phyloP scores from a whole-genome alignment of 2,797 vertebrate species.

The Ambastaia sidthimunki region DNA sequence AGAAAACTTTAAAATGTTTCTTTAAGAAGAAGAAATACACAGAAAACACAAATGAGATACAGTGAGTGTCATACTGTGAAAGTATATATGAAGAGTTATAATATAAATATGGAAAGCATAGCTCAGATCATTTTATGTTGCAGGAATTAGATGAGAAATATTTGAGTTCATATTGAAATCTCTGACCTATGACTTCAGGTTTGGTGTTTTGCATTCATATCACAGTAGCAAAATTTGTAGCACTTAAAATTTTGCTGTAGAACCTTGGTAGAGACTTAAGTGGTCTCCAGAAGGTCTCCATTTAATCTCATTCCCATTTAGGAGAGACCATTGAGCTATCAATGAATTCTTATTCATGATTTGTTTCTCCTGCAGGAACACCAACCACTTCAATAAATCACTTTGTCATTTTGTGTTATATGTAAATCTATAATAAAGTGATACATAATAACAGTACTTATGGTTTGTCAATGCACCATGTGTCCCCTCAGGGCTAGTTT shows the following conservation, averaged over 20 bases:
- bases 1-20: no score
- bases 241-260: no score
- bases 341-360: background rate
- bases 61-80: no score
- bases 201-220: background rate
- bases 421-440: constrained; percentile 3
- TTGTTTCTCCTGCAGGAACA: background rate
- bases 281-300: background rate
- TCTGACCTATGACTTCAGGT: background rate
- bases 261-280: background rate
- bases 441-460: background rate
- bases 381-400: background rate
- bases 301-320: background rate
- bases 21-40: background rate
- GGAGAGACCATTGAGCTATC: background rate
- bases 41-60: background rate
- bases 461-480: background rate
- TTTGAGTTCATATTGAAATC: background rate
- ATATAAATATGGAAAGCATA: background rate
- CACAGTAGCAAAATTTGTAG: background rate
- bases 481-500: constrained; percentile 37
- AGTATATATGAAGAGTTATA: background rate
- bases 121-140: background rate
- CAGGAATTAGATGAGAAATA: background rate
- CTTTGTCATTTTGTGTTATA: background rate